These are phyloP conservation scores for Julus scanicus DNA, from an alignment of 2,888 invertebrate genomes.

Conservation along the genomic window DNA sequence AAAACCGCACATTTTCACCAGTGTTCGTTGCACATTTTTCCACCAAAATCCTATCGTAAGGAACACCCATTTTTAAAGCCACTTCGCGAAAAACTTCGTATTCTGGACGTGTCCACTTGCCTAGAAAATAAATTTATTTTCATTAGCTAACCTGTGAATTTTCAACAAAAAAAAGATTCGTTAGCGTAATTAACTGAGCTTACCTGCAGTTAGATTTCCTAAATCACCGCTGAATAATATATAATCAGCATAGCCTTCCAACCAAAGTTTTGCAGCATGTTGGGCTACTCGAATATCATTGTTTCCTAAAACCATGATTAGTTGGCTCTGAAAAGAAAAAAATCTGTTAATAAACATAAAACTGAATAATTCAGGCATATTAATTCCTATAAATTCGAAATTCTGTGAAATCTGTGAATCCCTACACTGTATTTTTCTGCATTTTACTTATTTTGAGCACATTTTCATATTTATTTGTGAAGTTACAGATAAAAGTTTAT, in stretches of 20 bases:
- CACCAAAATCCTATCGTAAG: conserved; percentile 61
- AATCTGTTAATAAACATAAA: not conserved
- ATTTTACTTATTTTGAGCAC: too few species aligned
- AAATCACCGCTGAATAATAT: conserved; percentile 63
- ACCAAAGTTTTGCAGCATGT: conserved; percentile 62
- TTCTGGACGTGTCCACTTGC: conserved; percentile 62
- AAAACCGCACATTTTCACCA: conserved; percentile 62
- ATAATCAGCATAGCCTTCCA: conserved; percentile 62
- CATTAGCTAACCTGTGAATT: not conserved
- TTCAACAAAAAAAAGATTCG: not conserved
- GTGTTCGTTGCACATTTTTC: conserved; percentile 63
- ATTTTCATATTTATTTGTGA: too few species aligned
- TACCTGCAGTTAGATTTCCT: conserved; percentile 63
- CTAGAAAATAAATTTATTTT: conserved; percentile 57
- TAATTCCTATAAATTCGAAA: too few species aligned
- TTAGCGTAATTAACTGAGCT: not conserved
- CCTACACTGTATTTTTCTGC: too few species aligned
- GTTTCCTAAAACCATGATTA: conserved; percentile 63
- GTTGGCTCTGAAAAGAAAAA: conserved; percentile 62
- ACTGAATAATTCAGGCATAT: not conserved
- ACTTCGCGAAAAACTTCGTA: conserved; percentile 62
- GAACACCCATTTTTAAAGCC: conserved; percentile 62
- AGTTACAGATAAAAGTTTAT: too few species aligned
- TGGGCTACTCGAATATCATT: conserved; percentile 63
- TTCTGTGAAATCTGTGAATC: too few species aligned